These are phyloP conservation scores for Cosmia pyralina DNA, from an alignment of 2,888 invertebrate species.

Conservation along the genomic window DNA sequence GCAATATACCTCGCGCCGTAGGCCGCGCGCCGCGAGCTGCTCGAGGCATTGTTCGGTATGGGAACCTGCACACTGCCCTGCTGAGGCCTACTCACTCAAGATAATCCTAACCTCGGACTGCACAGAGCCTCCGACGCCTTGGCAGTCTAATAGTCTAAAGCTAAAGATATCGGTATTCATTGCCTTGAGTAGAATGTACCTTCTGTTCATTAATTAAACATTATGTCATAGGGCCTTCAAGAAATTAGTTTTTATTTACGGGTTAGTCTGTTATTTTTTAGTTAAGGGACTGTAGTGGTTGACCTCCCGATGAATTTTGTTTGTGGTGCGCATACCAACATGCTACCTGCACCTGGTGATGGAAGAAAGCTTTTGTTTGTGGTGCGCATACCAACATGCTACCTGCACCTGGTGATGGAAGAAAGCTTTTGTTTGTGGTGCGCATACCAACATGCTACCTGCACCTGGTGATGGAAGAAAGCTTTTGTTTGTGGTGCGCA, in stretches of 20 bases:
- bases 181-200: background rate
- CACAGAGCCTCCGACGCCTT: background rate
- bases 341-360: too few relatives aligned
- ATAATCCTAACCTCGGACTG: background rate
- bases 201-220: conserved; percentile 5
- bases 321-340: too few relatives aligned
- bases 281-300: conserved; percentile 42
- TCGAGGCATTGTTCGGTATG: background rate
- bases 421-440: too few relatives aligned
- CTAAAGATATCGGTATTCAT: background rate
- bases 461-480: too few relatives aligned
- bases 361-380: too few relatives aligned
- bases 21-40: background rate
- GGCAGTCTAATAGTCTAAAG: background rate
- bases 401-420: too few relatives aligned
- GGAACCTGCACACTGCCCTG: background rate
- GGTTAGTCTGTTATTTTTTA: conserved; percentile 41
- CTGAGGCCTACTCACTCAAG: background rate
- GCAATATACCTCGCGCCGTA: background rate
- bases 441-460: too few relatives aligned
- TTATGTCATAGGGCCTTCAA: conserved; percentile 9
- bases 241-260: conserved; percentile 30
- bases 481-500: too few relatives aligned
- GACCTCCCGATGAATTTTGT: too few relatives aligned
- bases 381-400: too few relatives aligned